A percentile compares a stretch with the other conserved stretches of the same genome.
Evolutionary conservation across 2,888 invertebrate species (phyloP).

Genomic region (Alitta virens): DNA sequence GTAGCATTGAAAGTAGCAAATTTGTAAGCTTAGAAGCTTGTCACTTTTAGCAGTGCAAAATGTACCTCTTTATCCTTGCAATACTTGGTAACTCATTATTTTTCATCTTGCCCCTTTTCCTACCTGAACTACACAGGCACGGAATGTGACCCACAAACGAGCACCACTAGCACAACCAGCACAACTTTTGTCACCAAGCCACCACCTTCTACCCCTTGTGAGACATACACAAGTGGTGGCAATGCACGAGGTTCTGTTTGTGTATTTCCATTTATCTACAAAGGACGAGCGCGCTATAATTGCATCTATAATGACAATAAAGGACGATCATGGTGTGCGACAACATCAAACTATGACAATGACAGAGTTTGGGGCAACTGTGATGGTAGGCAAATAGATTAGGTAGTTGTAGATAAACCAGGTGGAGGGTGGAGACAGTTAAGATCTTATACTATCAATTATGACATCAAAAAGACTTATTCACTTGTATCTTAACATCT

Average conservation of each 20-base stretch:
- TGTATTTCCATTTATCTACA: background rate
- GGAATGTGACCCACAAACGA: background rate
- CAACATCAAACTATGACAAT: background rate
- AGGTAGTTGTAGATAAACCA: no score
- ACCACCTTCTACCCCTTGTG: background rate
- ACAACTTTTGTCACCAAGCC: background rate
- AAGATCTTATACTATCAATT: no score
- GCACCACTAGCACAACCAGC: background rate
- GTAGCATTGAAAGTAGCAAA: no score
- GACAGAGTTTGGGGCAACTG: background rate
- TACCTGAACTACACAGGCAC: background rate
- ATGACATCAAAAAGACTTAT: no score
- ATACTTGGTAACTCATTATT: no score
- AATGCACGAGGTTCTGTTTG: background rate
- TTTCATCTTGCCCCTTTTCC: no score
- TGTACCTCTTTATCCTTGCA: no score
- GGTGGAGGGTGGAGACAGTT: no score
- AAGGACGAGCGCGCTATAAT: background rate
- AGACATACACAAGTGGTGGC: background rate
- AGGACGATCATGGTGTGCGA: background rate
- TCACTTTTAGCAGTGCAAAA: no score
- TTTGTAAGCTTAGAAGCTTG: no score
- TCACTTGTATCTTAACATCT: no score
- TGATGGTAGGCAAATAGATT: background rate
- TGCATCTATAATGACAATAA: background rate